These are phyloP conservation scores for Catotricha subobsoleta DNA, from an alignment of 2,888 invertebrate genomes.

Conservation along the genomic window DNA sequence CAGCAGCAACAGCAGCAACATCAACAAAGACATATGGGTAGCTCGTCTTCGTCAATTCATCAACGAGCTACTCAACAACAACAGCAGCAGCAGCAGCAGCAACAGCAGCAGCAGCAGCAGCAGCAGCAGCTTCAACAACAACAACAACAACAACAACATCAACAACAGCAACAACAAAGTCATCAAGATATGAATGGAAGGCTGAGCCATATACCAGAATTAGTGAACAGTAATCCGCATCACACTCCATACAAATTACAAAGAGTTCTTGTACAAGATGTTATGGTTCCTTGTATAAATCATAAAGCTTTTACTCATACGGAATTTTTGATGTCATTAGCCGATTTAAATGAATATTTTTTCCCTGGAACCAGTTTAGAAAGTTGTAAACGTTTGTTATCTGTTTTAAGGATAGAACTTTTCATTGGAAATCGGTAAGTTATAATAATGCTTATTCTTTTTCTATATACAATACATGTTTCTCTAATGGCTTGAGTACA, in stretches of 20 bases:
- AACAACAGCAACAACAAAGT: conserved; percentile 17
- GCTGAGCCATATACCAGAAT: conserved; percentile 16
- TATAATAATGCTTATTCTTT: conserved; percentile 5
- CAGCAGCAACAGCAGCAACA: too few species aligned
- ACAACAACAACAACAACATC: conserved; percentile 17
- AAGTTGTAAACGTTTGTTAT: conserved; percentile 61
- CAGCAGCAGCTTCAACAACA: conserved; percentile 18
- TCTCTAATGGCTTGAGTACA: conserved; percentile 1
- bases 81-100: conserved; percentile 19
- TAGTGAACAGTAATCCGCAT: conserved; percentile 49
- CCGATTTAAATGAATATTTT: conserved; percentile 62
- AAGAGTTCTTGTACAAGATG: conserved; percentile 61
- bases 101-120: conserved; percentile 8
- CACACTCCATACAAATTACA: conserved; percentile 67
- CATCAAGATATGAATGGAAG: conserved; percentile 17
- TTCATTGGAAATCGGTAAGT: conserved; percentile 69
- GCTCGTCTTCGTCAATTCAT: too few species aligned
- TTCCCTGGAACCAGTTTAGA: conserved; percentile 58
- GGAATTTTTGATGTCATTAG: conserved; percentile 65
- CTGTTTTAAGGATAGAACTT: conserved; percentile 60
- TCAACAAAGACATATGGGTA: too few species aligned
- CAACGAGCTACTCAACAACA: neutral
- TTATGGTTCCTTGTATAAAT: conserved; percentile 72
- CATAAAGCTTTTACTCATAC: conserved; percentile 68
- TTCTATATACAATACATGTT: neutral